Conservation (phyloP, 2,888 invertebrate genomes). For the Watsonalla cultraria region DNA sequence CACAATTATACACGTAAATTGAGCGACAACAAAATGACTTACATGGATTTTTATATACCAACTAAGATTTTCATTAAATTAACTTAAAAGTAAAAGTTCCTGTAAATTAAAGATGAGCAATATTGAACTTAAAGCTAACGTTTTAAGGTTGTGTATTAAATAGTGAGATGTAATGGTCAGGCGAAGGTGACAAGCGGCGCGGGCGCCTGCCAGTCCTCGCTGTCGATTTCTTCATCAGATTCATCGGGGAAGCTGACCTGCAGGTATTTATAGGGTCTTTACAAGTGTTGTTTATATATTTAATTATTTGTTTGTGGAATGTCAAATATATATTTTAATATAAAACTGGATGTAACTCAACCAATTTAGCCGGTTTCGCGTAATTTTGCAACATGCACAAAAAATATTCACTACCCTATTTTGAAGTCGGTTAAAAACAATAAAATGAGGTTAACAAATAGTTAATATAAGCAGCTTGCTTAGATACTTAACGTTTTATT, state of each 20-base stretch:
- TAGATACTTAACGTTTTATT: too few relatives aligned
- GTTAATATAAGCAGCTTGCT: too few relatives aligned
- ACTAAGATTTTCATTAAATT: too few relatives aligned
- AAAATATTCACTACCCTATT: background rate
- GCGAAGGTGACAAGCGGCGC: constrained; percentile 67
- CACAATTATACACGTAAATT: too few relatives aligned
- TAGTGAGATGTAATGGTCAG: constrained; percentile 14
- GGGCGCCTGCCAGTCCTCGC: constrained; percentile 54
- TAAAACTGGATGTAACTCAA: too few relatives aligned
- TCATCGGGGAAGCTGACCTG: constrained; percentile 67
- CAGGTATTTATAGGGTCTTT: constrained; percentile 7
- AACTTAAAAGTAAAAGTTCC: background rate
- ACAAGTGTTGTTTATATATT: too few relatives aligned
- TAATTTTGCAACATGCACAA: background rate
- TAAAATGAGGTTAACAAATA: background rate
- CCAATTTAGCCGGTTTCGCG: too few relatives aligned
- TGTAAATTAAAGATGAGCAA: background rate
- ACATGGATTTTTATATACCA: too few relatives aligned
- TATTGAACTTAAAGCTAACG: background rate
- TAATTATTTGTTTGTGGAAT: too few relatives aligned
- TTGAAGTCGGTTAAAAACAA: background rate
- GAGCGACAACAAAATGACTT: too few relatives aligned
- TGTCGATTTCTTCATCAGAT: constrained; percentile 60
- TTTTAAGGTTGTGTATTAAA: background rate
- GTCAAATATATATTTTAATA: too few relatives aligned